Percentiles rank a stretch among this genome's conserved stretches.
phyloP scores from a whole-genome alignment of 2,797 vertebrate species.

The Leucoraja ocellata region DNA sequence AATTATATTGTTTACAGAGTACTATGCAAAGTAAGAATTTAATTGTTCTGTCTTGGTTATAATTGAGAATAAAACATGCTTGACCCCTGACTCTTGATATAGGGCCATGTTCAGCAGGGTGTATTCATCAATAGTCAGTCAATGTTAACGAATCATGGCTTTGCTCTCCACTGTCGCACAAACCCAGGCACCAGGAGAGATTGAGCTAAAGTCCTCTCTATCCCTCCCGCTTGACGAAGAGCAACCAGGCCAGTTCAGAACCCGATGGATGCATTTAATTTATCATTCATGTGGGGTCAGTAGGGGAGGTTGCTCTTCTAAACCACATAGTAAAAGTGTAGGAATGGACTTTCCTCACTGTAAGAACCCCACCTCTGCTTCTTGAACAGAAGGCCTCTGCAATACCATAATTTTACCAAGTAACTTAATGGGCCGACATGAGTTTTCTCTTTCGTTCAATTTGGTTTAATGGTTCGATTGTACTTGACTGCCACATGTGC shows the following conservation, averaged over 20 bases:
- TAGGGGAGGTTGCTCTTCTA: not conserved
- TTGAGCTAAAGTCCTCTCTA: not conserved
- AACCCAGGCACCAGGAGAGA: not conserved
- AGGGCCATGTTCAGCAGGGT: too few species aligned
- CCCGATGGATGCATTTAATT: not conserved
- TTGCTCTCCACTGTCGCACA: too few species aligned
- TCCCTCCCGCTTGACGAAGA: not conserved
- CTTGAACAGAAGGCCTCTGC: not conserved
- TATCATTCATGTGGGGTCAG: not conserved
- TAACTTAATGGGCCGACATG: not conserved
- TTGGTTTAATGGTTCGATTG: too few species aligned
- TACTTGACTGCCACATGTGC: too few species aligned
- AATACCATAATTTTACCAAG: not conserved
- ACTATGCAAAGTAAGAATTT: too few species aligned
- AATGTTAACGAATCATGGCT: too few species aligned
- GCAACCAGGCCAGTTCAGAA: not conserved
- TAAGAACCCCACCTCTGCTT: not conserved
- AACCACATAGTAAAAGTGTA: not conserved
- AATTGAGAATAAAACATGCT: too few species aligned
- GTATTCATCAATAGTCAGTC: too few species aligned
- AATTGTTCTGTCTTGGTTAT: too few species aligned
- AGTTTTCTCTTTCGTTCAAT: not conserved
- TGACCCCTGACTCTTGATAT: too few species aligned
- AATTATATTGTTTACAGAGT: too few species aligned
- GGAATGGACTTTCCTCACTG: not conserved